Evolutionary conservation across 2,888 invertebrate genomes (phyloP).

Genomic region (Sacculina carcini): DNA sequence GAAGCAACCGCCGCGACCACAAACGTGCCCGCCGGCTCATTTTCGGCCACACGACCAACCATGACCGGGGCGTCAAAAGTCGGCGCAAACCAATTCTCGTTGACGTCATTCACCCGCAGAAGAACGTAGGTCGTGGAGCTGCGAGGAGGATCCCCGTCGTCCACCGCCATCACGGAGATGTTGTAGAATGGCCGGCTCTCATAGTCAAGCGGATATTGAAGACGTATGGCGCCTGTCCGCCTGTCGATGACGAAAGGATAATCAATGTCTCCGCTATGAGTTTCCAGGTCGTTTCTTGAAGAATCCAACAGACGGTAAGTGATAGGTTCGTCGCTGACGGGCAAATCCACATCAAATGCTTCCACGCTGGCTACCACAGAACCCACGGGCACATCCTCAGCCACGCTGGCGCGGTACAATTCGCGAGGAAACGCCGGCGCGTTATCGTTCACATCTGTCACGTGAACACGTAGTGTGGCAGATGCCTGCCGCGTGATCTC

Average conservation of each 20-base stretch:
- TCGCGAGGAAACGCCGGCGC: slow-evolving; percentile 48
- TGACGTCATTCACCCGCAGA: slow-evolving; percentile 52
- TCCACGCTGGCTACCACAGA: slow-evolving; percentile 59
- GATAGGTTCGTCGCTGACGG: slow-evolving; percentile 41
- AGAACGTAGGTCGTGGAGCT: slow-evolving; percentile 46
- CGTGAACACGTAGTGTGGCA: slow-evolving; percentile 48
- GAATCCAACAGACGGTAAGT: no score
- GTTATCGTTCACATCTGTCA: slow-evolving; percentile 76
- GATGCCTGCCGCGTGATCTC: slow-evolving; percentile 40
- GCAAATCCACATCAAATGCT: slow-evolving; percentile 61
- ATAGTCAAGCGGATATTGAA: slow-evolving; percentile 51
- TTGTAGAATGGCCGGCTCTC: slow-evolving; percentile 71
- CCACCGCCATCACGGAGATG: slow-evolving; percentile 54
- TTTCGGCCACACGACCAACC: slow-evolving; percentile 47
- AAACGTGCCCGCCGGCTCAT: slow-evolving; percentile 42
- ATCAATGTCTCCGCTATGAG: slow-evolving; percentile 27
- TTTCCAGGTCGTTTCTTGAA: no score
- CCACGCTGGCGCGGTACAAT: slow-evolving; percentile 36
- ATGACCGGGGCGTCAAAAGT: slow-evolving; percentile 33
- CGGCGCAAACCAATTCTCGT: slow-evolving; percentile 43
- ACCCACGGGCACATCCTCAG: slow-evolving; percentile 71
- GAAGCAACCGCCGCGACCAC: slow-evolving; percentile 50
- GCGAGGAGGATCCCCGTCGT: slow-evolving; percentile 55
- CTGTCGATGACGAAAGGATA: slow-evolving; percentile 52
- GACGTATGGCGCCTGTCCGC: slow-evolving; percentile 57